Evolutionary conservation across 2,797 vertebrate species (phyloP), one percentile per base, ranked within the genome.

Genomic region (Malurus leucopterus): DNA sequence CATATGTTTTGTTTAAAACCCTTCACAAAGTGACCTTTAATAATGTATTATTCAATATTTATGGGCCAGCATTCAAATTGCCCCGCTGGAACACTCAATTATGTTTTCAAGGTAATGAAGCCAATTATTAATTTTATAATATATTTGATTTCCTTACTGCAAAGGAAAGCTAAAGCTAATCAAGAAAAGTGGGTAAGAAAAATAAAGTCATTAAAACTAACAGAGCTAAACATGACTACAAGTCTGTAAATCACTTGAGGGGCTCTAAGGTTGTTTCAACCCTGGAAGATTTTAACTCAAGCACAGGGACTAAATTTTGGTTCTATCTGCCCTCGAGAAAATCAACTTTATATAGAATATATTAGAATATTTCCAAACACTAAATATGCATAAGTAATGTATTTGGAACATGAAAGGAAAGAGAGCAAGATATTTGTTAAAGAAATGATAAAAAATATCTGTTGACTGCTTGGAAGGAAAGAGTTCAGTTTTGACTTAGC

Each of bases 391-490:
- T 88, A 81, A 92, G 64, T 69, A 92, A 89, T 77, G 10, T 73
- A 88, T 76, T 84, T 89, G 49, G 47, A 91, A 89, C 50, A 89
- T 84, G 49, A 94, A 93, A 89, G 40, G 40, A 80, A 82, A 77
- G 38, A 76, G 44, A 79, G n/a, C 8, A 74, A 71, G 65, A 51
- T 81, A 74, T 93, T 90, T 86, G 73, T 38, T 70, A 69, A 67
- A 91, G 55, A 86, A 87, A 71, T 59, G 11, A 65, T 74, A 83
- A 77, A 91, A 93, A 86, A 81, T 44, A 30, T 84, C 46, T 94
- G 32, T 93, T 91, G 84, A 80, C 68, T 86, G 40, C 81, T 53
- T 73, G 61, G 68, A 70, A 93, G 47, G 54, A 58, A 40, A 68
- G 15, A 47, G 46, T 30, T 89, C 17, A 67, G n/a, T 90, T 91